Evolutionary conservation across 2,797 vertebrate genomes (phyloP).

Genomic region (Zalophus californianus): DNA sequence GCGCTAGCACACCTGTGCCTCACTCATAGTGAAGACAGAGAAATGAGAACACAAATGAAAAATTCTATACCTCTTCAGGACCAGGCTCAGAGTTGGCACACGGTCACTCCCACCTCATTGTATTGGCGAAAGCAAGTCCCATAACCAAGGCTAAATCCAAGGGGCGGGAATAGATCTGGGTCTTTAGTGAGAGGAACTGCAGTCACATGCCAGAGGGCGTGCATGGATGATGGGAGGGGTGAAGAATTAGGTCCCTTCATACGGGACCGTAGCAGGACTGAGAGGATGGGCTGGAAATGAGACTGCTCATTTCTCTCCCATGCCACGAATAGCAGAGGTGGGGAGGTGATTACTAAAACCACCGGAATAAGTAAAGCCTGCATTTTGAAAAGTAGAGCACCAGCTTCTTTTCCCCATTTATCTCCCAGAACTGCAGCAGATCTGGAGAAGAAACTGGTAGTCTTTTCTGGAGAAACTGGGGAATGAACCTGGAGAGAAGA

Average conservation of each 20-base stretch:
- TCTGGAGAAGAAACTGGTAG: not conserved
- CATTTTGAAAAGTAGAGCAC: not conserved
- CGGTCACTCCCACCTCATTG: not conserved
- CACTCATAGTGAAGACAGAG: not conserved
- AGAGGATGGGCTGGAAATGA: not conserved
- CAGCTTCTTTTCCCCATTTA: not conserved
- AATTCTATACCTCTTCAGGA: not conserved
- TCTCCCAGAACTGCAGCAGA: not conserved
- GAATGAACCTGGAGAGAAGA: not conserved
- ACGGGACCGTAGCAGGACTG: not conserved
- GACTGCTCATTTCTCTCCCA: not conserved
- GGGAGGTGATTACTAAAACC: not conserved
- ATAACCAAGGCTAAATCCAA: not conserved
- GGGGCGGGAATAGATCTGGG: not conserved
- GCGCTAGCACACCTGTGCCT: rapidly evolving
- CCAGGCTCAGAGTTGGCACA: not conserved
- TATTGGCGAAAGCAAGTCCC: not conserved
- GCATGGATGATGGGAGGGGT: not conserved
- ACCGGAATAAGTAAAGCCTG: not conserved
- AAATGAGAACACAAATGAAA: not conserved
- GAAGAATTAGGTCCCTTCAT: not conserved
- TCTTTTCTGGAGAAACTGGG: not conserved
- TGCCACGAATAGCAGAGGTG: not conserved
- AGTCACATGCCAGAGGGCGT: not conserved
- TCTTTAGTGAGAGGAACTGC: not conserved